Conservation (phyloP, 2,797 vertebrate genomes). For the Anniella stebbinsi region DNA sequence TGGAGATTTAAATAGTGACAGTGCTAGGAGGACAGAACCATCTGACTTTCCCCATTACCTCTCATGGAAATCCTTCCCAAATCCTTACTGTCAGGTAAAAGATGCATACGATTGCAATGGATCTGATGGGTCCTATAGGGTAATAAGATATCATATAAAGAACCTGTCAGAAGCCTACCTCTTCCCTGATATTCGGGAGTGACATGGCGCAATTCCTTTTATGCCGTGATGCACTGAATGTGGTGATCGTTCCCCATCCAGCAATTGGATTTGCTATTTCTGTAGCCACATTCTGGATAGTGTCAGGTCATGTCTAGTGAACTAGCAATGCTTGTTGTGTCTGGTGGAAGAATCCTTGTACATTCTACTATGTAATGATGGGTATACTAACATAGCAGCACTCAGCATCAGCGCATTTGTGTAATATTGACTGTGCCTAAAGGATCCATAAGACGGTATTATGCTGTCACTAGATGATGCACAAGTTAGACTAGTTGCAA, state of each 20-base stretch:
- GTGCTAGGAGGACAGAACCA: background rate
- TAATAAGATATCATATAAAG: background rate
- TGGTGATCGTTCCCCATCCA: background rate
- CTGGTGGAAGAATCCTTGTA: background rate
- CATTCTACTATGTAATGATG: background rate
- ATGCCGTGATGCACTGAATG: too few species aligned
- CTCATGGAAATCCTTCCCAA: background rate
- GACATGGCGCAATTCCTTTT: background rate
- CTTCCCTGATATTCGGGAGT: background rate
- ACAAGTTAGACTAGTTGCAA: background rate
- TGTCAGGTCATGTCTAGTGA: background rate
- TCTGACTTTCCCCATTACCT: background rate
- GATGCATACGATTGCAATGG: background rate
- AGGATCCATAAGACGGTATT: background rate
- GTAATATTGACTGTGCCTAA: background rate
- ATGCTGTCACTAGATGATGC: background rate
- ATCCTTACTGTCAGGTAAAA: background rate
- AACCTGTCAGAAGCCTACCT: background rate
- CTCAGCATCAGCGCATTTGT: background rate
- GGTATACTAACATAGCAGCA: background rate
- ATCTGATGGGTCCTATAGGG: background rate
- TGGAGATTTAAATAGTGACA: background rate
- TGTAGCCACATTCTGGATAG: background rate
- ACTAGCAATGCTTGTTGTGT: background rate
- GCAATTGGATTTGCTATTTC: background rate